Base-by-base conservation (phyloP, 2,113 vertebrate genomes). In the Xiphias gladius region DNA sequence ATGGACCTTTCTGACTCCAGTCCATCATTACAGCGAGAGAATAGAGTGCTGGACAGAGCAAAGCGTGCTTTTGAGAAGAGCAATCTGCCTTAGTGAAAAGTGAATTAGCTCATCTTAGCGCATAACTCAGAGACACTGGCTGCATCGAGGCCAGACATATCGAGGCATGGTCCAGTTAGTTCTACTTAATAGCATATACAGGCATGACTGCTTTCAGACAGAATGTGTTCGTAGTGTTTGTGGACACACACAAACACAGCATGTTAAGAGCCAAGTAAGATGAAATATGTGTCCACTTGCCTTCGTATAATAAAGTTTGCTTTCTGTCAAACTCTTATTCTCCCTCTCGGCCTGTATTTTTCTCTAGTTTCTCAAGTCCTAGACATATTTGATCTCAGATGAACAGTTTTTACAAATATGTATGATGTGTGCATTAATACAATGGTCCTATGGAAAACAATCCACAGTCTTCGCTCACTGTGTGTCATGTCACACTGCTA, bases 151-250 rank as follows among this genome's bases (percentile, higher is more conserved):
- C 52, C 78, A 72, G 83, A 69, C 62, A 65, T 84, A 66, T 78
- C 67, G 79, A 82, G 71, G 62, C 75, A 80, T 30, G 69, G 79
- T 75, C 81, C 88, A 86, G 39, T 88, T 77, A 83, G 82, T 90
- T 91, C 86, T 79, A 81, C 19, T 91, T 84, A 91, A 88, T 35
- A 78, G 75, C 80, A 87, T 35, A 79, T 75, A 73, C 37, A 54
- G 32, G 7, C 24, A 28, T 52, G 54, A 26, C 48, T 24, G 65
- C 16, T 22, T 55, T 68, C 50, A 71, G 74, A 83, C 46, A 58
- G 43, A 35, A 35, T 35, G 35, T 35, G 35, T 35, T 4, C 2
- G 35, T 28, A 55, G 35, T 39, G 68, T 50, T 32, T 37, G 46
- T 52, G 4, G 62, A 62, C 61, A 62, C 24, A 26, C 68, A 7